Evolutionary conservation across 2,797 vertebrate genomes (phyloP).

Genomic region (Pteropus rufus): DNA sequence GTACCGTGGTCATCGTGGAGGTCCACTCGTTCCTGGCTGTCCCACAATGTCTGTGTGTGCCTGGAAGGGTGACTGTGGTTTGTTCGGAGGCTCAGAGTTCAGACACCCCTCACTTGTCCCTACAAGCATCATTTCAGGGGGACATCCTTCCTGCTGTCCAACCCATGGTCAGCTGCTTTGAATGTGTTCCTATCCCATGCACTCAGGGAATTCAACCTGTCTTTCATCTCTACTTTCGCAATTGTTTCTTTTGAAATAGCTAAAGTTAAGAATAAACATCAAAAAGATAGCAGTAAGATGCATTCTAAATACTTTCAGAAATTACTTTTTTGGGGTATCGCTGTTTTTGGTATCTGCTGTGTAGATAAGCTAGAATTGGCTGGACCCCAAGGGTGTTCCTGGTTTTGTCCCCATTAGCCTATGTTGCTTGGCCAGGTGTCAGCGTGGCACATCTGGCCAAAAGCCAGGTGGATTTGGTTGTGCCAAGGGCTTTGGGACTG

Average conservation of each 20-base stretch:
- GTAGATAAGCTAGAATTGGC: background rate
- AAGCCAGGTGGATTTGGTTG: background rate
- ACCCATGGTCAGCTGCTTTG: background rate
- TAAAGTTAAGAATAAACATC: background rate
- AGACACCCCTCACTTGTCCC: background rate
- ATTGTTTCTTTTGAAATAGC: background rate
- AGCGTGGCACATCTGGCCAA: rapidly evolving
- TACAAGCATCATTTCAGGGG: background rate
- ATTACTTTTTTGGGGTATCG: background rate
- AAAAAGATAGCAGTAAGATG: background rate
- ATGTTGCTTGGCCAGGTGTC: background rate
- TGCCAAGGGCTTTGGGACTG: background rate
- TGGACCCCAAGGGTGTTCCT: rapidly evolving
- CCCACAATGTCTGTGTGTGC: rapidly evolving
- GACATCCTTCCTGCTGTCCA: background rate
- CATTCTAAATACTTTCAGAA: background rate
- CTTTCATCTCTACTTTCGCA: background rate
- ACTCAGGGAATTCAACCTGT: background rate
- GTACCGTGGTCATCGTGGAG: background rate
- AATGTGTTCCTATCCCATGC: rapidly evolving
- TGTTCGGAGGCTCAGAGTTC: background rate
- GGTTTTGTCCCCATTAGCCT: background rate
- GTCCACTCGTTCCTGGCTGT: background rate
- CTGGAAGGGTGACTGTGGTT: background rate
- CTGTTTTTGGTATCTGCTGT: background rate